Percentiles rank a stretch among this genome's conserved stretches.
Conservation (phyloP, 2,888 invertebrate species). For the Mythimna ferrago region DNA sequence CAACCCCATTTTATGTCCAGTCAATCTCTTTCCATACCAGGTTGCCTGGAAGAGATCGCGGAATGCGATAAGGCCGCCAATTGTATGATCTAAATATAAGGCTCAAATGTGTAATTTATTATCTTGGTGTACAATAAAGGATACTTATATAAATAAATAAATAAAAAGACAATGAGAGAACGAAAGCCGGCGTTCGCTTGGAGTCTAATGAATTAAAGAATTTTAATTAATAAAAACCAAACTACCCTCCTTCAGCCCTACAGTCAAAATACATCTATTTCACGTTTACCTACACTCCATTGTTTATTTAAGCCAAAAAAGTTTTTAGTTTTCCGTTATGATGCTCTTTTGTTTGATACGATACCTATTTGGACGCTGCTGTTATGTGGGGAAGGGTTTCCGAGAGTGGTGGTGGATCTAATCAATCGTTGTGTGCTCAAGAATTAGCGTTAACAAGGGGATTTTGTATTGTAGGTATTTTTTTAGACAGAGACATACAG, state of each 20-base stretch:
- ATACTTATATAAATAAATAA: too few species aligned
- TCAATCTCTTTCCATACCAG: too few species aligned
- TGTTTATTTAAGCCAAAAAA: constrained; percentile 87
- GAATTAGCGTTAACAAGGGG: neutral
- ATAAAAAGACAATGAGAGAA: too few species aligned
- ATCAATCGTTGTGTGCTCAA: constrained; percentile 29
- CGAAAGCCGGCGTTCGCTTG: too few species aligned
- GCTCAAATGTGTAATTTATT: too few species aligned
- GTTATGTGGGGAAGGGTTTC: constrained; percentile 74
- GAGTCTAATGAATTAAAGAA: too few species aligned
- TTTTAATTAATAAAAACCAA: neutral
- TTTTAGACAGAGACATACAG: neutral
- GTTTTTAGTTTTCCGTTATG: constrained; percentile 84
- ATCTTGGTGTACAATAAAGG: too few species aligned
- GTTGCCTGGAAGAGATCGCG: too few species aligned
- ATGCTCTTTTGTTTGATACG: constrained; percentile 85
- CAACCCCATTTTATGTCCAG: too few species aligned
- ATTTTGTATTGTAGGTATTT: neutral
- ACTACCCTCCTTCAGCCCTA: constrained; percentile 68
- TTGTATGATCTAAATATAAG: too few species aligned
- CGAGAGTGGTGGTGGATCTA: constrained; percentile 13
- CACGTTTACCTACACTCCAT: constrained; percentile 84
- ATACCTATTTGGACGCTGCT: constrained; percentile 78
- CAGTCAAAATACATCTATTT: constrained; percentile 82
- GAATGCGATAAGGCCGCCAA: too few species aligned